These are phyloP conservation scores for Tamias sibiricus DNA, from an alignment of 2,113 vertebrate genomes.

Conservation along the genomic window DNA sequence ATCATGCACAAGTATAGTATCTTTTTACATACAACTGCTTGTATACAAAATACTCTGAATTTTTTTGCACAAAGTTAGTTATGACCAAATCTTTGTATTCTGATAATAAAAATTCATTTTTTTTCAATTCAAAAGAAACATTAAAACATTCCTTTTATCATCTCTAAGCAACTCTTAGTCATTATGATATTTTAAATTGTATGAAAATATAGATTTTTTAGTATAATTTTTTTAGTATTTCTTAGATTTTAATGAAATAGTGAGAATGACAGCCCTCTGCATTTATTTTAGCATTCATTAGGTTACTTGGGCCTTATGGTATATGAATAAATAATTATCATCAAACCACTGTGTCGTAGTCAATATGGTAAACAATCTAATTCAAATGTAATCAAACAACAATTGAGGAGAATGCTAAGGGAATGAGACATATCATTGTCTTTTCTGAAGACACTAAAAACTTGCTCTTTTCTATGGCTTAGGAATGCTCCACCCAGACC, in stretches of 20 bases:
- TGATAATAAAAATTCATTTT: conserved; percentile 44
- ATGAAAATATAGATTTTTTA: too few relatives aligned
- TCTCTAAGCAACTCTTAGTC: conserved; percentile 23
- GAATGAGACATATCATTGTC: conserved; percentile 1
- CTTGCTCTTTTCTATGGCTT: conserved; percentile 32
- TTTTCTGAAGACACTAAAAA: conserved; percentile 53
- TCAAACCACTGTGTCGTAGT: conserved; percentile 54
- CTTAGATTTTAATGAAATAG: conserved; percentile 61
- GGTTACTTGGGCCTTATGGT: conserved; percentile 20
- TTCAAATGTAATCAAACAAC: conserved; percentile 64
- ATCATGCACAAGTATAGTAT: too few relatives aligned
- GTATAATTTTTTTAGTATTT: conserved; percentile 66
- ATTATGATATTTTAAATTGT: conserved; percentile 54
- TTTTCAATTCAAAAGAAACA: conserved; percentile 58
- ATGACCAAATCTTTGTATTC: conserved; percentile 42
- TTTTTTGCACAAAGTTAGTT: conserved; percentile 52
- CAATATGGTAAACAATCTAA: conserved; percentile 51
- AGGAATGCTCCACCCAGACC: conserved; percentile 47
- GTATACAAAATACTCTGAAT: not conserved
- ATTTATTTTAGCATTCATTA: conserved; percentile 63
- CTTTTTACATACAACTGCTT: too few relatives aligned
- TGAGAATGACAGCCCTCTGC: not conserved
- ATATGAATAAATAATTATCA: not conserved
- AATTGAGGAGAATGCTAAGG: conserved; percentile 35
- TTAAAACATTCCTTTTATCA: conserved; percentile 51